These are phyloP conservation scores for Stramonita haemastoma DNA, from an alignment of 2,888 invertebrate species.

Conservation along the genomic window DNA sequence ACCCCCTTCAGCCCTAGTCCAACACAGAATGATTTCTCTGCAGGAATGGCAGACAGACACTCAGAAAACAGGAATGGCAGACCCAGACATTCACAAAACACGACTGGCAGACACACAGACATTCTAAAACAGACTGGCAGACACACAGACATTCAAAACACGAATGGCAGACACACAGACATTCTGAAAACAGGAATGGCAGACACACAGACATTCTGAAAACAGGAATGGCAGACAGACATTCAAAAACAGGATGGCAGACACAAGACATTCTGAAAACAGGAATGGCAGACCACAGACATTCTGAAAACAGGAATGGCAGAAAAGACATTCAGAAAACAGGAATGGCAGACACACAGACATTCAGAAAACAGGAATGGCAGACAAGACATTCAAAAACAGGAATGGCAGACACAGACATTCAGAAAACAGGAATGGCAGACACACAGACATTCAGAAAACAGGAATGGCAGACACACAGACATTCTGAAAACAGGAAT, in stretches of 20 bases:
- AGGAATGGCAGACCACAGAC: neutral
- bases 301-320: neutral
- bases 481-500: neutral
- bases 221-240: neutral
- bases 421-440: neutral
- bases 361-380: neutral
- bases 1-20: too few relatives aligned
- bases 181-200: neutral
- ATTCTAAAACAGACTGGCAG: neutral
- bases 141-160: neutral
- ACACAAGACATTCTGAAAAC: neutral
- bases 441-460: neutral
- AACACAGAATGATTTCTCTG: too few relatives aligned
- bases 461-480: neutral
- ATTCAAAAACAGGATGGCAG: neutral
- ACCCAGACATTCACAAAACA: neutral
- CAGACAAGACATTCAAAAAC: too few relatives aligned
- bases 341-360: neutral
- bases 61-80: neutral
- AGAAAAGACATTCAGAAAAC: neutral
- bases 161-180: constrained; percentile 2
- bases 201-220: neutral
- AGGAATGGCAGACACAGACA: too few relatives aligned
- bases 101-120: too few relatives aligned
- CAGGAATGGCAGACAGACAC: neutral